Percentiles rank a stretch among this genome's conserved stretches.
phyloP scores from a whole-genome alignment of 2,113 vertebrate species.

The Chaetorhynchus papuensis region DNA sequence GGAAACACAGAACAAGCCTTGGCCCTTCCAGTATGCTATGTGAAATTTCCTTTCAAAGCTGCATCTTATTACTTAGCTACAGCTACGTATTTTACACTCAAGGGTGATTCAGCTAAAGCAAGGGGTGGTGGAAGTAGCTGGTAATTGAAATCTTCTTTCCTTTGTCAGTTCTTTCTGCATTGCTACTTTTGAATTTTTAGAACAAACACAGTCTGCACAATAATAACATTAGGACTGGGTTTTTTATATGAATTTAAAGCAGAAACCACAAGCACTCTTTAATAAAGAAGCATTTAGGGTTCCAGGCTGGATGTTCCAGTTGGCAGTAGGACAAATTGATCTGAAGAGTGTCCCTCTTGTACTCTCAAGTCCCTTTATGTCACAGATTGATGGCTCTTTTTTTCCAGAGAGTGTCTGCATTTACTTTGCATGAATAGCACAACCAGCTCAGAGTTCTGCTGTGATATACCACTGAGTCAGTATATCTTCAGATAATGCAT shows the following conservation, averaged over 20 bases:
- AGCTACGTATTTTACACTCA: background rate
- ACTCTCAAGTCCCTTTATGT: constrained; percentile 57
- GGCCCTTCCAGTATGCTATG: background rate
- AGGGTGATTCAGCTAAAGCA: background rate
- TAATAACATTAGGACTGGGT: background rate
- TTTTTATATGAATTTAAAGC: constrained; percentile 12
- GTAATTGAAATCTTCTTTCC: constrained; percentile 1
- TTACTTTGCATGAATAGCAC: constrained; percentile 20
- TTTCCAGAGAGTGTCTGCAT: constrained; percentile 3
- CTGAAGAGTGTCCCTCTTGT: constrained; percentile 39
- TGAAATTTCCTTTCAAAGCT: background rate
- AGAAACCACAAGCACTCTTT: background rate
- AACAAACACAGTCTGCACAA: background rate
- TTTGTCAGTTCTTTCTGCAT: constrained; percentile 11
- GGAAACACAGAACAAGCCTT: background rate
- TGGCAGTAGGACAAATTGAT: constrained; percentile 57
- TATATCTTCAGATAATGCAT: background rate
- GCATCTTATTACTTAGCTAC: background rate
- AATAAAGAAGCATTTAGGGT: constrained; percentile 37
- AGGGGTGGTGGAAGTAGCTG: background rate
- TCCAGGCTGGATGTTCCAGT: constrained; percentile 38
- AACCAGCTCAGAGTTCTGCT: background rate
- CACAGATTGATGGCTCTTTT: constrained; percentile 43
- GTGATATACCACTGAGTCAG: background rate
- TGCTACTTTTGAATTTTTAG: background rate